phyloP scores from a whole-genome alignment of 2,888 invertebrate genomes.

The Synanthedon vespiformis region DNA sequence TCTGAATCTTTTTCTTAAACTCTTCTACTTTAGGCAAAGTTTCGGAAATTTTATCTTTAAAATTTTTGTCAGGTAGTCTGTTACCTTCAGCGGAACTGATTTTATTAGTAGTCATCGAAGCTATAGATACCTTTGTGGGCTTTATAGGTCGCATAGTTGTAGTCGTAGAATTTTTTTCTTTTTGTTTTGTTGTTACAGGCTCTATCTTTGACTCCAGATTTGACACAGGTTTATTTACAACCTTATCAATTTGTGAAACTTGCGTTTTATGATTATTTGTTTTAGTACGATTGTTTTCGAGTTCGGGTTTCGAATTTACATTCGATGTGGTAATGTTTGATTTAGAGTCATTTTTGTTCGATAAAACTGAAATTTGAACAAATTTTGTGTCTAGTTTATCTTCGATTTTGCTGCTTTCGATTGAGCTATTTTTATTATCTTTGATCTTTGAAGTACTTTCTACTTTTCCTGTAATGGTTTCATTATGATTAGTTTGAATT shows the following conservation, averaged over 20 bases:
- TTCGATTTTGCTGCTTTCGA: neutral
- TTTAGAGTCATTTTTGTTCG: neutral
- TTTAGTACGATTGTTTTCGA: neutral
- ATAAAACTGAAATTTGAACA: conserved; percentile 17
- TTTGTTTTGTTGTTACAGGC: neutral
- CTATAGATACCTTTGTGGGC: neutral
- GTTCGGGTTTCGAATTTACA: neutral
- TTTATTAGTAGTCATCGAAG: conserved; percentile 14
- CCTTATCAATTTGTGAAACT: neutral
- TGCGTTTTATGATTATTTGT: neutral
- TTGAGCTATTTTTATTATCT: neutral
- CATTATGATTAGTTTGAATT: neutral
- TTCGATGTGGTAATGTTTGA: neutral
- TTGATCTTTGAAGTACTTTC: neutral
- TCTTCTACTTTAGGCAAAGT: conserved; percentile 49
- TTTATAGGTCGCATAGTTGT: conserved; percentile 1
- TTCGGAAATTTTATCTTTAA: conserved; percentile 24
- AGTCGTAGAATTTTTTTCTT: neutral
- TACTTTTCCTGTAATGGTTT: neutral
- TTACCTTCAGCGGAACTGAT: neutral
- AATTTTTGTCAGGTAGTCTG: conserved; percentile 8
- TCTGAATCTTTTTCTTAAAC: conserved; percentile 60
- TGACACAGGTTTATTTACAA: neutral
- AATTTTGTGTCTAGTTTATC: conserved; percentile 9
- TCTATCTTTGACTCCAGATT: neutral